Conservation (phyloP, 2,797 vertebrate genomes). For the Enteromius paludinosus region DNA sequence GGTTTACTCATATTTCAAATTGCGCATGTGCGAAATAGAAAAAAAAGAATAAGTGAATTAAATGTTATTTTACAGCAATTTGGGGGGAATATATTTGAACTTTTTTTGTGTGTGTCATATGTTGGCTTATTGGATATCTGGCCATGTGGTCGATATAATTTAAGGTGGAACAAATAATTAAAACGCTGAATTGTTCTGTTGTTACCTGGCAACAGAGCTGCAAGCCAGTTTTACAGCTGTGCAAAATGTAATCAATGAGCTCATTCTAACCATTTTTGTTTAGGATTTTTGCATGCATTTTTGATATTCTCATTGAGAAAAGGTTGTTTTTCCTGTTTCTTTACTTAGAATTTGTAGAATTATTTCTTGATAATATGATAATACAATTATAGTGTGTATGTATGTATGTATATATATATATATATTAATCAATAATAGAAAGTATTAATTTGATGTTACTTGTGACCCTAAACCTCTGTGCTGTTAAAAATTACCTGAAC, state of each 20-base stretch:
- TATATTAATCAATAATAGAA: not conserved
- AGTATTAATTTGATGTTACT: not conserved
- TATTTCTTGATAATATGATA: not conserved
- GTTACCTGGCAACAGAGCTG: conserved; percentile 32
- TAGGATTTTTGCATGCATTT: not conserved
- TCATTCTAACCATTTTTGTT: not conserved
- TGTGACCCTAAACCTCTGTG: not conserved
- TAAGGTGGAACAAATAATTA: conserved; percentile 12
- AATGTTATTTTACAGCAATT: too few species aligned
- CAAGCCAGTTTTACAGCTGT: not conserved
- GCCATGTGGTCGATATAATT: not conserved
- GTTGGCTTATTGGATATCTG: not conserved
- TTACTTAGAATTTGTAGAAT: not conserved
- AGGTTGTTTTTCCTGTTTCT: not conserved
- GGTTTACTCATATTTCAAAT: not conserved
- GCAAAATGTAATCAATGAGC: not conserved
- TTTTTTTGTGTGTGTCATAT: not conserved
- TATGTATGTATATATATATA: too few species aligned
- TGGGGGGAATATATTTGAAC: not conserved
- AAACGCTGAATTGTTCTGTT: not conserved
- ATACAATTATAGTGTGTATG: too few species aligned
- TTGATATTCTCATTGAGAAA: not conserved
- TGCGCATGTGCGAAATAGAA: not conserved
- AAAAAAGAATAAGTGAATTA: not conserved
- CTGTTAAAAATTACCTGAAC: not conserved